Percentiles rank a stretch among this genome's conserved stretches.
Conservation (phyloP, 2,797 vertebrate species). For the Morelia viridis region DNA sequence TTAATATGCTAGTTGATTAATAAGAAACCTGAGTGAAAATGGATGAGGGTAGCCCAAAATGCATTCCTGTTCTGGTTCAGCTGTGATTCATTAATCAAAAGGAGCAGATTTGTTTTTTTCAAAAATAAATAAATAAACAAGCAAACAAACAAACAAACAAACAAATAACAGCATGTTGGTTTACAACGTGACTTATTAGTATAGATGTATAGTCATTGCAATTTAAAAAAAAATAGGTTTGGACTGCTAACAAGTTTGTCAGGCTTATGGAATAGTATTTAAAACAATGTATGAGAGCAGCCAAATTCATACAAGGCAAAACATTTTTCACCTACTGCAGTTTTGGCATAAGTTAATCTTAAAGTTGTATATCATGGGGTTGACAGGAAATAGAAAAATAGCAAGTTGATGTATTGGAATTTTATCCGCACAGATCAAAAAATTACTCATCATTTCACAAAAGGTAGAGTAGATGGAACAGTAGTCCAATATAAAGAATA, state of each 20-base stretch:
- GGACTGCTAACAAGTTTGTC: neutral
- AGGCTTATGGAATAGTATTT: neutral
- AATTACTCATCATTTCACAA: neutral
- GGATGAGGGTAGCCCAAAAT: neutral
- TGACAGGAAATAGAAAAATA: constrained; percentile 18
- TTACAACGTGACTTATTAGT: neutral
- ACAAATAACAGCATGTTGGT: neutral
- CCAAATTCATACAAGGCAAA: constrained; percentile 9
- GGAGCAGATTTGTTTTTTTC: neutral
- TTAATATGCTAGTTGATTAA: neutral
- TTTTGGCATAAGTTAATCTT: neutral
- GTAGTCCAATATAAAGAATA: neutral
- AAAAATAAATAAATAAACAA: neutral
- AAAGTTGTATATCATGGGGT: neutral
- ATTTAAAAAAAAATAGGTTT: neutral
- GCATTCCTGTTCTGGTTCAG: neutral
- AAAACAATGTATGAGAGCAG: neutral
- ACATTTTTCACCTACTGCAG: constrained; percentile 24
- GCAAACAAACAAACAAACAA: no score
- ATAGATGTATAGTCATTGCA: constrained; percentile 3
- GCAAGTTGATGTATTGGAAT: neutral
- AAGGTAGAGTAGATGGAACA: neutral
- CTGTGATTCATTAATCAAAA: constrained; percentile 17
- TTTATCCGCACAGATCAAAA: neutral
- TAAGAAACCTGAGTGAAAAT: neutral